Evolutionary conservation across 2,888 invertebrate species (phyloP).

Genomic region (Clivina fossor): DNA sequence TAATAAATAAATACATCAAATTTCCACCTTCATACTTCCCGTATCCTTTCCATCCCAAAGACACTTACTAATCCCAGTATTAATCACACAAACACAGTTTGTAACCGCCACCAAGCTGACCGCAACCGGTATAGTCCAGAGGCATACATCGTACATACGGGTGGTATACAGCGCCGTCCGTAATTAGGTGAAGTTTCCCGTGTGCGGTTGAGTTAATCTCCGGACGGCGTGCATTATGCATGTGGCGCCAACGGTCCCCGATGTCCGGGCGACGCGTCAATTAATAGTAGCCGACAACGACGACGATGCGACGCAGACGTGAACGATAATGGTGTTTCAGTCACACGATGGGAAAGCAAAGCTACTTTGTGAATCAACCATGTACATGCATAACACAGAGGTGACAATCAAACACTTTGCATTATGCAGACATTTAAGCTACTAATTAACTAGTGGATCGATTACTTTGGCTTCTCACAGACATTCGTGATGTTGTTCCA

Average conservation of each 20-base stretch:
- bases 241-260: constrained; percentile 40
- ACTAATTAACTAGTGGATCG: constrained; percentile 24
- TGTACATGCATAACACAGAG: too few relatives aligned
- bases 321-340: too few relatives aligned
- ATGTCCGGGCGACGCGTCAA: constrained; percentile 41
- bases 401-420: constrained; percentile 26
- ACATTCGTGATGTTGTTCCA: background rate
- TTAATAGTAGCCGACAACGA: constrained; percentile 21
- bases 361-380: constrained; percentile 22
- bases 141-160: too few relatives aligned
- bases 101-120: too few relatives aligned
- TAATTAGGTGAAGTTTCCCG: constrained; percentile 52
- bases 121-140: too few relatives aligned
- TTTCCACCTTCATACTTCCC: too few relatives aligned
- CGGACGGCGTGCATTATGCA: constrained; percentile 45
- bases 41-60: too few relatives aligned
- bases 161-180: too few relatives aligned
- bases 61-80: too few relatives aligned
- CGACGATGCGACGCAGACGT: constrained; percentile 2
- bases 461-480: constrained; percentile 12
- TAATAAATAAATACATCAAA: too few relatives aligned
- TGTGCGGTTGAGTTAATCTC: constrained; percentile 52
- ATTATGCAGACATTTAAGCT: constrained; percentile 28
- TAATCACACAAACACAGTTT: too few relatives aligned
- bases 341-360: constrained; percentile 24